Conservation (phyloP, 2,888 invertebrate genomes). For the Aphidius colemani region DNA sequence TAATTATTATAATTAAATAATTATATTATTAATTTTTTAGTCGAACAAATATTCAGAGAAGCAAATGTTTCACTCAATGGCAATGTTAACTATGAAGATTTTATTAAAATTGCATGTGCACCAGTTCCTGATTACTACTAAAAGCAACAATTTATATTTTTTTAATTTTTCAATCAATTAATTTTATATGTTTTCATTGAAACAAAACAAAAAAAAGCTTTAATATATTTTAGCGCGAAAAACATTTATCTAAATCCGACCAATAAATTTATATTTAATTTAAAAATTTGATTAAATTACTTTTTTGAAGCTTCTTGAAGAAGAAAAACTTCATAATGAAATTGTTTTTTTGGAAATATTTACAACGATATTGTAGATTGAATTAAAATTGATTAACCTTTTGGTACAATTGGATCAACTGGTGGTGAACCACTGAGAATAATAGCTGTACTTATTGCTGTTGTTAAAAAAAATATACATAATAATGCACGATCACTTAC, state of each 20-base stretch:
- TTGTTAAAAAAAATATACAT: constrained; percentile 76
- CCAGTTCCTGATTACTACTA: constrained; percentile 92
- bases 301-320: too few relatives aligned
- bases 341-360: not conserved
- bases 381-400: constrained; percentile 25
- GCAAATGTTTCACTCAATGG: constrained; percentile 83
- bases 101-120: constrained; percentile 89
- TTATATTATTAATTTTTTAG: constrained; percentile 47
- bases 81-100: constrained; percentile 86
- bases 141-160: not conserved
- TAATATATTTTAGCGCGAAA: too few relatives aligned
- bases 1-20: not conserved
- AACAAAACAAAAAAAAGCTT: too few relatives aligned
- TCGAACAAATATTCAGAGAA: constrained; percentile 90
- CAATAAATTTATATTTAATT: too few relatives aligned
- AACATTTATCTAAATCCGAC: too few relatives aligned
- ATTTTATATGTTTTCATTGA: too few relatives aligned
- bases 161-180: not conserved
- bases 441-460: constrained; percentile 77
- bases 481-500: constrained; percentile 81
- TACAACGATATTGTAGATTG: constrained; percentile 11
- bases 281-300: too few relatives aligned
- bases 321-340: too few relatives aligned
- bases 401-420: constrained; percentile 46
- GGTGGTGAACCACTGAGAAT: constrained; percentile 73